A percentile compares a stretch with the other conserved stretches of the same genome.
phyloP scores from a whole-genome alignment of 2,797 vertebrate species.

The Pyrocephalus nanus region DNA sequence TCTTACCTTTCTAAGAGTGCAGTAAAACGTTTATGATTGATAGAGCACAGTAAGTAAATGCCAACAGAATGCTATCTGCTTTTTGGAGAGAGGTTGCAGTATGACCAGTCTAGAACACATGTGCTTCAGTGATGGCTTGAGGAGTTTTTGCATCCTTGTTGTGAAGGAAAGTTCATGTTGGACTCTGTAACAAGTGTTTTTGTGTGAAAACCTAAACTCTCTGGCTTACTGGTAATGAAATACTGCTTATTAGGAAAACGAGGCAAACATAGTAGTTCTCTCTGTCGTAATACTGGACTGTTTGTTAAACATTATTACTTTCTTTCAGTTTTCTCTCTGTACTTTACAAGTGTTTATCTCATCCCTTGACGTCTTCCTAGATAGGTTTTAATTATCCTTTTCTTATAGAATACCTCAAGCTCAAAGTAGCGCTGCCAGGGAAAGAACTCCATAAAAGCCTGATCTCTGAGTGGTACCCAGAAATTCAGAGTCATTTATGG shows the following conservation, averaged over 20 bases:
- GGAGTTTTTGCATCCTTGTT: background rate
- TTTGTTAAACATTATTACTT: background rate
- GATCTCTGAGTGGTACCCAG: background rate
- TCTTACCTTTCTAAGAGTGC: accelerated
- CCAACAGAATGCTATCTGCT: background rate
- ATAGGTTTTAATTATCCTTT: background rate
- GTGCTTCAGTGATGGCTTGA: background rate
- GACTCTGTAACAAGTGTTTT: accelerated
- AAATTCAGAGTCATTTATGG: background rate
- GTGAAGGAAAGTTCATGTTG: background rate
- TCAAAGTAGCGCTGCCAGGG: background rate
- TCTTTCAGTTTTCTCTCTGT: background rate
- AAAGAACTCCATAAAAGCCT: accelerated
- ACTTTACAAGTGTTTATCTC: background rate
- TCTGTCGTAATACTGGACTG: background rate
- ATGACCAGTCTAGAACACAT: background rate
- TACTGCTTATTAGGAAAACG: background rate
- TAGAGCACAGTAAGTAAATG: background rate
- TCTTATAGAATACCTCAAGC: background rate
- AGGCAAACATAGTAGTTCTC: background rate
- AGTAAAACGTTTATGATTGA: accelerated
- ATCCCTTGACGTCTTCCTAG: background rate
- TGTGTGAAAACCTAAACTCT: background rate
- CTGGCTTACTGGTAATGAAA: background rate
- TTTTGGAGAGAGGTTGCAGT: background rate